phyloP scores from a whole-genome alignment of 2,113 vertebrate species.

The Catharus bicknelli region DNA sequence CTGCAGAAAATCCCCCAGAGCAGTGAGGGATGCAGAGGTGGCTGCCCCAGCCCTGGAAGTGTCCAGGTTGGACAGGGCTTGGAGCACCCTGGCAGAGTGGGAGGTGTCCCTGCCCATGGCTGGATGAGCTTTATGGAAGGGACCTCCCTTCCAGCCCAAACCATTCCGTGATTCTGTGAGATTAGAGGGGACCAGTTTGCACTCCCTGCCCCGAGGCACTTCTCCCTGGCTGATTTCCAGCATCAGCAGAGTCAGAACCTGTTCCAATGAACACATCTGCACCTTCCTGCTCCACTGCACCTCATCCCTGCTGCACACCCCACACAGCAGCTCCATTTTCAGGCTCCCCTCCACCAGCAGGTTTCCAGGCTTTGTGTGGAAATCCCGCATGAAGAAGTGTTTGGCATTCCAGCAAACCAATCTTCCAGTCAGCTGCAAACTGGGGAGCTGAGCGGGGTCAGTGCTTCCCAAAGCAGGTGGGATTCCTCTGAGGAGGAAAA shows the following conservation, averaged over 20 bases:
- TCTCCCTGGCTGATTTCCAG: neutral
- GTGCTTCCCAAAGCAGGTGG: fast-evolving
- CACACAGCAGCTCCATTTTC: neutral
- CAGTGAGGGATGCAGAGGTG: neutral
- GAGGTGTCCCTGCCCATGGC: neutral
- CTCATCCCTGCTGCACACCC: neutral
- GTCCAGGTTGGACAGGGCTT: neutral
- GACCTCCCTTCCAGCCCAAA: neutral
- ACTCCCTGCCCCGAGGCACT: neutral
- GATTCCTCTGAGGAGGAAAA: neutral
- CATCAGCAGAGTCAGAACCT: neutral
- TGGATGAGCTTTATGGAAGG: neutral
- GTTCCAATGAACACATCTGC: neutral
- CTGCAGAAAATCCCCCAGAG: neutral
- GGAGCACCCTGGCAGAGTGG: neutral
- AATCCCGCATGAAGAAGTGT: neutral
- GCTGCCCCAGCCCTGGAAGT: neutral
- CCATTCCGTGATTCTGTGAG: neutral
- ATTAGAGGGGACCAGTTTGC: neutral
- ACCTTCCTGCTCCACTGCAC: neutral
- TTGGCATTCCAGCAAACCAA: neutral
- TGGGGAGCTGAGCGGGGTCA: neutral
- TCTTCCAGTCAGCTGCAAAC: neutral
- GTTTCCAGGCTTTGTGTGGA: neutral
- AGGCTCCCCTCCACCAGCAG: neutral